phyloP scores from a whole-genome alignment of 1,140 invertebrate genomes.

The Ectropis grisescens region DNA sequence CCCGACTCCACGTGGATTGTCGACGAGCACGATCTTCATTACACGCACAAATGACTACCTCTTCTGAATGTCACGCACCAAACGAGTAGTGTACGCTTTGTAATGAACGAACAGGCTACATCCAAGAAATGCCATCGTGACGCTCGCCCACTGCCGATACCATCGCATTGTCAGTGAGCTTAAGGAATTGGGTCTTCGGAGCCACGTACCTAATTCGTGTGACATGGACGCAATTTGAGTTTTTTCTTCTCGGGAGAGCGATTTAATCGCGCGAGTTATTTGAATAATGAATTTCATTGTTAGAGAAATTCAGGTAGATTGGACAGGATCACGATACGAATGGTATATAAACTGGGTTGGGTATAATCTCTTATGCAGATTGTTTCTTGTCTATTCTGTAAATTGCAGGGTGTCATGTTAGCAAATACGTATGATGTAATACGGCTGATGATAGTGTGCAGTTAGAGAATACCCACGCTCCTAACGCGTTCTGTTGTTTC shows the following conservation, averaged over 20 bases:
- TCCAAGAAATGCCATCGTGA: constrained; percentile 35
- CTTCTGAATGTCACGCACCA: constrained; percentile 19
- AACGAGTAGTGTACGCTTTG: constrained; percentile 11
- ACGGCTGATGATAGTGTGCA: no score
- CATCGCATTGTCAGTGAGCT: constrained; percentile 30
- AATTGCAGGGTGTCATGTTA: no score
- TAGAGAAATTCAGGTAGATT: no score
- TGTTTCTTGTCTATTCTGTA: no score
- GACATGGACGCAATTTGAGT: background rate
- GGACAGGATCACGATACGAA: no score
- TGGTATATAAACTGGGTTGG: background rate
- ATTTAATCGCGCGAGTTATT: no score
- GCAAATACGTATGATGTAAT: no score
- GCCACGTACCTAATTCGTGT: constrained; percentile 2
- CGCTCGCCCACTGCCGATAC: constrained; percentile 39
- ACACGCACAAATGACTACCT: constrained; percentile 21
- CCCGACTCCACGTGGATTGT: constrained; percentile 20
- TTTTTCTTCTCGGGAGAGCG: no score
- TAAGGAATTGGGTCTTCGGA: constrained; percentile 38
- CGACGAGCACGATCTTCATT: constrained; percentile 34
- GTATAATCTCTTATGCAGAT: background rate
- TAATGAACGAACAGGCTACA: constrained; percentile 21
- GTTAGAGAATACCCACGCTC: background rate
- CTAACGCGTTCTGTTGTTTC: background rate
- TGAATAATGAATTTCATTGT: no score